phyloP scores from a whole-genome alignment of 1,140 invertebrate genomes.

The Hesperophylax magnus region DNA sequence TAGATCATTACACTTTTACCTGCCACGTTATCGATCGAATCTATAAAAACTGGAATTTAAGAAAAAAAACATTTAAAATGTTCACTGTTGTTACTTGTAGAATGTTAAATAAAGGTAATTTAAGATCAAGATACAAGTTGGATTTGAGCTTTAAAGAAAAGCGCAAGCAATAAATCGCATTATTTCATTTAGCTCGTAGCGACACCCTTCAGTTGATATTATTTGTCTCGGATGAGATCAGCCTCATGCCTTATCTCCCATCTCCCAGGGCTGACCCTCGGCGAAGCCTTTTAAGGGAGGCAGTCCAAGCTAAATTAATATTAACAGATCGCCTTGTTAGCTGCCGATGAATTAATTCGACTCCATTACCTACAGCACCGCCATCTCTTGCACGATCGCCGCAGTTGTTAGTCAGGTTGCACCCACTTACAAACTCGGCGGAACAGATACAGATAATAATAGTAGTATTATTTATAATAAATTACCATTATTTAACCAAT shows the following conservation, averaged over 20 bases:
- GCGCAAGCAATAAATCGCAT: no score
- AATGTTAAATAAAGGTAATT: no score
- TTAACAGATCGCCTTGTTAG: slow-evolving; percentile 22
- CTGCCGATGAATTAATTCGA: slow-evolving; percentile 29
- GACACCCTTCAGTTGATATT: not conserved
- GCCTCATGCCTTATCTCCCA: not conserved
- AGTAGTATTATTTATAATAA: no score
- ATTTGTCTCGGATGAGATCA: slow-evolving; percentile 8
- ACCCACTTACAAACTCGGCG: not conserved
- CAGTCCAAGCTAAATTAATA: slow-evolving; percentile 25
- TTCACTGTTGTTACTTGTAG: no score
- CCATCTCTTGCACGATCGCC: slow-evolving; percentile 27
- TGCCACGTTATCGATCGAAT: no score
- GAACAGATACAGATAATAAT: no score
- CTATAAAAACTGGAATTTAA: no score
- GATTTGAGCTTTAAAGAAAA: no score
- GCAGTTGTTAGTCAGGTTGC: slow-evolving; percentile 6
- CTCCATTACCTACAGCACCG: not conserved
- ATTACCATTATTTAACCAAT: no score
- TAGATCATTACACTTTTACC: no score
- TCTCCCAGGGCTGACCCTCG: slow-evolving; percentile 18
- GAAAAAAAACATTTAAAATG: no score
- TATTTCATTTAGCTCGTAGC: not conserved
- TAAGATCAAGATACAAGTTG: no score
- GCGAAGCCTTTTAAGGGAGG: slow-evolving; percentile 19